A percentile compares a stretch with the other conserved stretches of the same genome.
phyloP scores from a whole-genome alignment of 2,113 vertebrate species.

The Mastomys natalensis region DNA sequence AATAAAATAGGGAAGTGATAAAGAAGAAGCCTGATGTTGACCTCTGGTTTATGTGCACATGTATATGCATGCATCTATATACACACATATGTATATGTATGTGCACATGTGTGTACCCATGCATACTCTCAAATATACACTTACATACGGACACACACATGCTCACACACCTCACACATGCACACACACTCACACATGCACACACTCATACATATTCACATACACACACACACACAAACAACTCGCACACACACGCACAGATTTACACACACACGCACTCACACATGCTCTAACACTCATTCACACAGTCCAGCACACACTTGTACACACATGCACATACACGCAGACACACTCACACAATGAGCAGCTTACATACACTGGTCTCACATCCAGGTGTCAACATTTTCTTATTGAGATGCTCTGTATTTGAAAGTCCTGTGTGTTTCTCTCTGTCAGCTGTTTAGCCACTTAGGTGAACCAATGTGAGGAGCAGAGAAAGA shows the following conservation, averaged over 20 bases:
- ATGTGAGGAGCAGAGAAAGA: neutral
- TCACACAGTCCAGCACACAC: neutral
- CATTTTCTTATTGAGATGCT: neutral
- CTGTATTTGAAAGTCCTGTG: slow-evolving; percentile 7
- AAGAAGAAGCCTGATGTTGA: neutral
- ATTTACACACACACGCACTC: neutral
- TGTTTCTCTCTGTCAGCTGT: neutral
- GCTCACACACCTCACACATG: neutral
- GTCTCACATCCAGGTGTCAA: neutral
- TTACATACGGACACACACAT: too few relatives aligned
- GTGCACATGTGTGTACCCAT: too few relatives aligned
- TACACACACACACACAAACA: neutral
- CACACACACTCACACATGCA: neutral
- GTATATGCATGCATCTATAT: neutral
- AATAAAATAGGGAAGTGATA: neutral
- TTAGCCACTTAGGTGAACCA: neutral
- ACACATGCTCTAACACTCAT: neutral
- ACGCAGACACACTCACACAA: neutral
- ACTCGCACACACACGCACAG: too few relatives aligned
- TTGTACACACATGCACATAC: neutral
- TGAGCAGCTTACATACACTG: neutral
- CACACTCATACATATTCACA: neutral
- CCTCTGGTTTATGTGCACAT: neutral
- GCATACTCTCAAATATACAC: neutral
- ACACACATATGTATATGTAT: neutral